Conservation (phyloP, 2,113 vertebrate species). For the Nematolebias whitei region DNA sequence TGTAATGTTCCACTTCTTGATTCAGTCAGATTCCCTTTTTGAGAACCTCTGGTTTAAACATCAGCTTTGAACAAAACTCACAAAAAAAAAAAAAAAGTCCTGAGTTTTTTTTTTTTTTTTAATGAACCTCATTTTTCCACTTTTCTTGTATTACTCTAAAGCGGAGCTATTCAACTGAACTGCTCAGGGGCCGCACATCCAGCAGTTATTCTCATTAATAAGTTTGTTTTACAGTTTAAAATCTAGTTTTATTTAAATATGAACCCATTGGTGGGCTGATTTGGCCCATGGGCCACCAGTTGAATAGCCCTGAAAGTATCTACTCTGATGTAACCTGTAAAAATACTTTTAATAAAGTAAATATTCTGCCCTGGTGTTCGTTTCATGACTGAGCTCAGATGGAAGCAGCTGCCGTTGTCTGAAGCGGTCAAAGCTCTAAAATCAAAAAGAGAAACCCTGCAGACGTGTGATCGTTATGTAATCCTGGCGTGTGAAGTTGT, state of each 20-base stretch:
- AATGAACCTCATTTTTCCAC: no score
- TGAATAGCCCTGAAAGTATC: no score
- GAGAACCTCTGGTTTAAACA: slow-evolving; percentile 50
- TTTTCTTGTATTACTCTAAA: slow-evolving; percentile 36
- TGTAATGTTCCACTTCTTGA: not conserved
- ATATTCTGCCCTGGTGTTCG: not conserved
- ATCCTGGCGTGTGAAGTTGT: slow-evolving; percentile 30
- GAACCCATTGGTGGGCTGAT: no score
- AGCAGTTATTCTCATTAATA: no score
- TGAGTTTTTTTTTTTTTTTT: slow-evolving; percentile 4
- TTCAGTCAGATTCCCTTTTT: slow-evolving; percentile 2
- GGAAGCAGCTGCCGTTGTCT: not conserved
- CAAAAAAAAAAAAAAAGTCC: not conserved
- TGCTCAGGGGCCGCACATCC: no score
- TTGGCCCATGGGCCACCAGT: no score
- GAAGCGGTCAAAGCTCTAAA: no score
- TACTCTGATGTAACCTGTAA: slow-evolving; percentile 45
- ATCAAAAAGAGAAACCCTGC: not conserved
- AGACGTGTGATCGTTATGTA: slow-evolving; percentile 14
- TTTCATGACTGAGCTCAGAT: not conserved
- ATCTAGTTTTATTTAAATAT: no score
- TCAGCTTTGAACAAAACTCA: slow-evolving; percentile 14
- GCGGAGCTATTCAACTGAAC: no score
- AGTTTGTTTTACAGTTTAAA: no score
- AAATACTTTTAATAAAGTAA: slow-evolving; percentile 49